Evolutionary conservation across 2,113 vertebrate species (phyloP).

Genomic region (Amazona vittata): DNA sequence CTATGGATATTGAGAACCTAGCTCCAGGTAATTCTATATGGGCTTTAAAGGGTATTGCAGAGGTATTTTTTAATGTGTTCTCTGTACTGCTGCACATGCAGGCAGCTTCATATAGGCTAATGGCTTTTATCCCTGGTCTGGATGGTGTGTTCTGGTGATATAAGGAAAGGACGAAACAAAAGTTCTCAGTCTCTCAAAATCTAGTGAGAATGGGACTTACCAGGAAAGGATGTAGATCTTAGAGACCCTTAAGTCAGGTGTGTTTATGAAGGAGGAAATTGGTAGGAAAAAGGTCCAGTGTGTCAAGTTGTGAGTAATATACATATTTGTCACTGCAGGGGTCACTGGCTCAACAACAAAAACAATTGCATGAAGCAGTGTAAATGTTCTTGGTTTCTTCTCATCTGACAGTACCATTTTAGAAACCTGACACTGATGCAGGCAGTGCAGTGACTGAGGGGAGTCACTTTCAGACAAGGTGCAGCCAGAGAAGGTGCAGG

Average conservation of each 20-base stretch:
- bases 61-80: neutral
- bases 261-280: neutral
- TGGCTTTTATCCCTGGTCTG: neutral
- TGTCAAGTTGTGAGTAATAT: neutral
- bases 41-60: neutral
- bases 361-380: neutral
- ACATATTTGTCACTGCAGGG: neutral
- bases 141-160: neutral
- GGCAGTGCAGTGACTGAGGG: neutral
- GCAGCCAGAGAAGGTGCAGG: neutral
- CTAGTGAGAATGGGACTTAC: neutral
- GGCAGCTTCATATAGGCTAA: neutral
- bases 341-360: neutral
- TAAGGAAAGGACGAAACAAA: neutral
- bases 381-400: neutral
- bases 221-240: neutral
- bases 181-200: neutral
- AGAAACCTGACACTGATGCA: neutral
- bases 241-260: neutral
- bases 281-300: neutral
- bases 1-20: neutral
- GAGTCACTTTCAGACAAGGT: neutral
- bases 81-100: neutral
- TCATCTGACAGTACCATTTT: neutral
- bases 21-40: neutral